Conservation (phyloP, 2,888 invertebrate genomes). For the Lithophane semibrunnea region DNA sequence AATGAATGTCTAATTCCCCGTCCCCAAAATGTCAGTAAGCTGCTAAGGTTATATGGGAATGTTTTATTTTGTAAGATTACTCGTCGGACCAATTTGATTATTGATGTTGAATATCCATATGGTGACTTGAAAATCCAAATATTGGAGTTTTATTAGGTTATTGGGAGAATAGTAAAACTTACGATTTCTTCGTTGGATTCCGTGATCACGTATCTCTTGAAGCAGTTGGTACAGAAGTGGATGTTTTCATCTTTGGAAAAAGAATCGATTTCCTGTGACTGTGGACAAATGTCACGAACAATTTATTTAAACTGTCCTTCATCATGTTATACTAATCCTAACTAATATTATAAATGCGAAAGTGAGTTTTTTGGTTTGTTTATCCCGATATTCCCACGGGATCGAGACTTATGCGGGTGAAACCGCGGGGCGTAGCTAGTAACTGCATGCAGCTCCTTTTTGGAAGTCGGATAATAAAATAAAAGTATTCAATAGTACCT, state of each 20-base stretch:
- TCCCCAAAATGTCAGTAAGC: neutral
- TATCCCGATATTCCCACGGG: too few relatives aligned
- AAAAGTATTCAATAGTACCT: constrained; percentile 35
- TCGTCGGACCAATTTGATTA: neutral
- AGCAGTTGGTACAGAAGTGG: constrained; percentile 87
- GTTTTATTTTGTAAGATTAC: neutral
- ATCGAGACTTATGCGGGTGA: too few relatives aligned
- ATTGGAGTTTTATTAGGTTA: neutral
- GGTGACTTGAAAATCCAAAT: neutral
- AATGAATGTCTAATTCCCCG: neutral
- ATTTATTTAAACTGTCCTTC: neutral
- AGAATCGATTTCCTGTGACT: constrained; percentile 69
- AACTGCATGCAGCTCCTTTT: too few relatives aligned
- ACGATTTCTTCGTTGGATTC: constrained; percentile 81
- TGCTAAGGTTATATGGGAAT: neutral
- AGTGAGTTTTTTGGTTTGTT: too few relatives aligned
- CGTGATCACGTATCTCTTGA: constrained; percentile 81
- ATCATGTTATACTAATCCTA: neutral
- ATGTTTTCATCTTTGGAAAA: constrained; percentile 72
- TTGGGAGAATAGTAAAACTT: constrained; percentile 63
- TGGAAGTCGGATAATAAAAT: neutral
- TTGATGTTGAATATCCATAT: neutral
- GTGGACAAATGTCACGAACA: constrained; percentile 37
- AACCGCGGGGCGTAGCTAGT: too few relatives aligned
- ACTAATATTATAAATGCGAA: too few relatives aligned